Percentiles rank a stretch among this genome's conserved stretches.
phyloP scores from a whole-genome alignment of 2,113 vertebrate genomes.

The Heterocephalus glaber region DNA sequence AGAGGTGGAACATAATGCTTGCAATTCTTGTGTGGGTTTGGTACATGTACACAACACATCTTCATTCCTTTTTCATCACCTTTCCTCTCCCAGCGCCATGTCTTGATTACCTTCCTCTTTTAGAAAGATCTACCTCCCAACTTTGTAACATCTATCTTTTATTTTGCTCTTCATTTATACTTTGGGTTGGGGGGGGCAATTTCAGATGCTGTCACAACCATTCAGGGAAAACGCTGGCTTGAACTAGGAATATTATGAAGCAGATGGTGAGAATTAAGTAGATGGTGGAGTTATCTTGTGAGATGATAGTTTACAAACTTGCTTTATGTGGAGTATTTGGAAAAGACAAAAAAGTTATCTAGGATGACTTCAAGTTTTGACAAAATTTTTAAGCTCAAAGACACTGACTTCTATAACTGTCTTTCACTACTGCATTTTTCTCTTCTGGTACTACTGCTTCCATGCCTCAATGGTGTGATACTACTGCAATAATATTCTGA shows the following conservation, averaged over 20 bases:
- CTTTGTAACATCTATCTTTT: background rate
- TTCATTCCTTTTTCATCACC: background rate
- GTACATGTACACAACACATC: background rate
- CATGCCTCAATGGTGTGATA: background rate
- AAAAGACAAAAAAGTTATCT: background rate
- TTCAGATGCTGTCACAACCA: background rate
- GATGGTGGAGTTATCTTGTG: background rate
- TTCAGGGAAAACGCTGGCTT: background rate
- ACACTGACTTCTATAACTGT: background rate
- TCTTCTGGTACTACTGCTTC: background rate
- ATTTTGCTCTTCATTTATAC: too few species aligned
- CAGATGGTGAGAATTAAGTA: background rate
- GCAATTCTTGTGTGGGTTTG: background rate
- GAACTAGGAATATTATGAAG: background rate
- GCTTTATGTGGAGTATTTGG: background rate
- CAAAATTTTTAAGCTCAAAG: background rate
- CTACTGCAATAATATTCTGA: background rate
- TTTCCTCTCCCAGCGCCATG: background rate
- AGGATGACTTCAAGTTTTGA: background rate
- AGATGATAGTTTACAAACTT: background rate
- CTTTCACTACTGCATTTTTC: background rate
- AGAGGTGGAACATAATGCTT: background rate
- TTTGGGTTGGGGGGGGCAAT: background rate
- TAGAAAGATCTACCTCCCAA: background rate
- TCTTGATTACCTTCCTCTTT: background rate